Evolutionary conservation across 2,888 invertebrate species (phyloP), one percentile per base, ranked within the genome.

Genomic region (Trachelus stipa): DNA sequence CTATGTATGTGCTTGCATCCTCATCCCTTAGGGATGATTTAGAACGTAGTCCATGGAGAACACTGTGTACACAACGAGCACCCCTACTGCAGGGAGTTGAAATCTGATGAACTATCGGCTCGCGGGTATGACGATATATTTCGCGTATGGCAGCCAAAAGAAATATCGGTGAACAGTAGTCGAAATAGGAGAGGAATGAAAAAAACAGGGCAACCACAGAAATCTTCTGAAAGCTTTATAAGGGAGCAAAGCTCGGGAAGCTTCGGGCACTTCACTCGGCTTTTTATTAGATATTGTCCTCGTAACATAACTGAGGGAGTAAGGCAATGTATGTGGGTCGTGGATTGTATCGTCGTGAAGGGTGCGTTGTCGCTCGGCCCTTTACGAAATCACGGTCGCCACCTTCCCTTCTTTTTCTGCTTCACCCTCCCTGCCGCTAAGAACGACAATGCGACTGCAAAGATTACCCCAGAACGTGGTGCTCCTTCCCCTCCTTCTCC

Each of bases 271-370:
- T 85, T 85, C 81, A 76, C 77, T 80, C 79, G 79, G 82, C 81
- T 82, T 88, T 87, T 87, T 88, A 88, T 89, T 88, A 88, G 87
- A 87, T 87, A 88, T 88, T 87, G 84, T 87, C 83, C 82, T 82
- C 84, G 83, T 86, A 87, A 87, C 85, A 84, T 83, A 84, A 87
- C 83, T 79, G 77, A 33, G 71, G 79, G 80, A 80, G 56, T 56
- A 74, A 77, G 80, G 79, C 80, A 76, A 79, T 79, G 80, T 81
- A 80, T 81, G 81, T 81, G 81, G 75, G 76, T 79, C 79, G 80
- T 76, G 78, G 85, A 78, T 56, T 56, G 56, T 56, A 56, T 56
- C 56, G 56, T 56, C 56, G 56, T 6, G 56, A 56, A 23, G 56
- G 56, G 23, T 56, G 56, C 56, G 56, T 56, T 56, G 23, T 23